Evolutionary conservation across 2,797 vertebrate species (phyloP).

Genomic region (Helostoma temminkii): DNA sequence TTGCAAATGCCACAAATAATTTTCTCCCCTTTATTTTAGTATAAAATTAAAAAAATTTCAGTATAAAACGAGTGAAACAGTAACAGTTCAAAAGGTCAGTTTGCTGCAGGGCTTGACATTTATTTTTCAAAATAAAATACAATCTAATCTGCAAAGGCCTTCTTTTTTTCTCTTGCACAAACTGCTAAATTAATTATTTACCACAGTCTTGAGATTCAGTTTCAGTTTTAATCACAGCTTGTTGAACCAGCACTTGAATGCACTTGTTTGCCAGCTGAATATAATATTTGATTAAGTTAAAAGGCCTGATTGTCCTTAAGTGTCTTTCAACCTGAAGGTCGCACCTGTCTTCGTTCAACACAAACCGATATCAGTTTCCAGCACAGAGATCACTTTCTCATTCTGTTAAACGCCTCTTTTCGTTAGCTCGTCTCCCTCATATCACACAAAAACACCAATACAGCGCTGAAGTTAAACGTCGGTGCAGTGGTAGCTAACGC

Average conservation of each 20-base stretch:
- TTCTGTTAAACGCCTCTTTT: not conserved
- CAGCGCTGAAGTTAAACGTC: not conserved
- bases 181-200: too few relatives aligned
- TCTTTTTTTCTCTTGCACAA: too few relatives aligned
- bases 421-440: not conserved
- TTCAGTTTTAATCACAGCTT: not conserved
- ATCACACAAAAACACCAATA: not conserved
- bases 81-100: too few relatives aligned
- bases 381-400: conserved; percentile 1
- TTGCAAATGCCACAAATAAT: too few relatives aligned
- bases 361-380: conserved; percentile 16
- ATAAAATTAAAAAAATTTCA: too few relatives aligned
- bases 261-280: not conserved
- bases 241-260: not conserved
- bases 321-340: not conserved
- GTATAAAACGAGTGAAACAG: too few relatives aligned
- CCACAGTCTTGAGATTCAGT: not conserved
- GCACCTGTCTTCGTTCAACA: not conserved
- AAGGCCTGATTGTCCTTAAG: not conserved
- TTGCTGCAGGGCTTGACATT: too few relatives aligned
- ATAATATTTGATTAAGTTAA: not conserved
- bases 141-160: too few relatives aligned
- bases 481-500: too few relatives aligned
- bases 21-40: too few relatives aligned
- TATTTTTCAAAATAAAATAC: too few relatives aligned